phyloP scores from a whole-genome alignment of 1,140 invertebrate species.

The Panagrolaimus sp. region DNA sequence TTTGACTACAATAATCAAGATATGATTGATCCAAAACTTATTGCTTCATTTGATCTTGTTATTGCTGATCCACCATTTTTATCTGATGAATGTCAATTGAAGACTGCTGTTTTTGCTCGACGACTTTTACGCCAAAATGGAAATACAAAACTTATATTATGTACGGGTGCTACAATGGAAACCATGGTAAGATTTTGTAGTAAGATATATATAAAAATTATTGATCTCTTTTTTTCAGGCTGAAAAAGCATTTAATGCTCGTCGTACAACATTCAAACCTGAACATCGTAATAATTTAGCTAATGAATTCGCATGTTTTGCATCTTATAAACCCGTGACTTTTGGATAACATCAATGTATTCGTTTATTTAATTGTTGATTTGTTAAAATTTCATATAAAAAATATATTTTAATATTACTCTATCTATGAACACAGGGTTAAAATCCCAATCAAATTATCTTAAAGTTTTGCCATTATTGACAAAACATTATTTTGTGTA shows the following conservation, averaged over 20 bases:
- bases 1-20: conserved; percentile 82
- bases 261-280: conserved; percentile 69
- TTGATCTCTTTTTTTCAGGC: conserved; percentile 57
- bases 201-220: not conserved
- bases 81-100: conserved; percentile 81
- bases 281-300: conserved; percentile 78
- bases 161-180: conserved; percentile 76
- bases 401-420: not conserved
- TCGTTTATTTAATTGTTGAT: conserved; percentile 2
- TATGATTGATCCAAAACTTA: conserved; percentile 66
- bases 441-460: no score
- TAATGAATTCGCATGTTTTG: conserved; percentile 83
- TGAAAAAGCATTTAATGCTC: conserved; percentile 66
- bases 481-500: no score
- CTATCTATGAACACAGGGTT: not conserved
- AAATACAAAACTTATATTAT: conserved; percentile 71
- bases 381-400: not conserved
- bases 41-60: conserved; percentile 72
- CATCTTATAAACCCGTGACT: conserved; percentile 67
- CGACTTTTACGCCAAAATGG: conserved; percentile 68
- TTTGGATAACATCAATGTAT: conserved; percentile 10
- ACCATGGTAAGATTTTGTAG: conserved; percentile 60
- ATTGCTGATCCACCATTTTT: conserved; percentile 89
- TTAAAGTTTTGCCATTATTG: no score
- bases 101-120: conserved; percentile 70